Evolutionary conservation across 2,113 vertebrate genomes (phyloP).

Genomic region (Psittacula cyanocephala): DNA sequence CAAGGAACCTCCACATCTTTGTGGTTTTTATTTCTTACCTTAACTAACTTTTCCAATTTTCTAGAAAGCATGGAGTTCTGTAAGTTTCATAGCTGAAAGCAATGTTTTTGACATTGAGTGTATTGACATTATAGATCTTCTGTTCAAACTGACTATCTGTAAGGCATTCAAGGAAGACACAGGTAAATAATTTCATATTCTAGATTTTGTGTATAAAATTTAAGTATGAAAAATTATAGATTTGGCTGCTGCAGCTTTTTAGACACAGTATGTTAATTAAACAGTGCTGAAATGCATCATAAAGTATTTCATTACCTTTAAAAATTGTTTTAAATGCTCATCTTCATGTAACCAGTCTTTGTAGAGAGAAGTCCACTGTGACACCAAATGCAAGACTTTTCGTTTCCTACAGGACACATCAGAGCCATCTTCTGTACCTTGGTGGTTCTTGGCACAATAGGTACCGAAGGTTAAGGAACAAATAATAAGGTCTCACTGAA

Average conservation of each 20-base stretch:
- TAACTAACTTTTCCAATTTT: neutral
- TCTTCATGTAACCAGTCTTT: slow-evolving; percentile 90
- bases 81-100: neutral
- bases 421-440: slow-evolving; percentile 83
- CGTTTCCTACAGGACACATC: slow-evolving; percentile 88
- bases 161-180: neutral
- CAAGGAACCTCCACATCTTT: neutral
- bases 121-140: neutral
- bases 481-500: neutral
- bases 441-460: slow-evolving; percentile 89
- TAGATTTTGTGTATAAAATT: neutral
- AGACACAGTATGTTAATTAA: neutral
- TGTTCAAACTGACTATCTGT: neutral
- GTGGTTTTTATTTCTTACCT: neutral
- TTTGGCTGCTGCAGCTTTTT: neutral
- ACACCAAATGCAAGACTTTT: slow-evolving; percentile 92
- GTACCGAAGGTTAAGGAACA: slow-evolving; percentile 85
- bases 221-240: neutral
- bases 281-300: neutral
- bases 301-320: slow-evolving; percentile 82
- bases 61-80: neutral
- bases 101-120: neutral
- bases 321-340: slow-evolving; percentile 89
- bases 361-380: slow-evolving; percentile 90
- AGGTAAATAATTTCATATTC: neutral